Evolutionary conservation across 2,888 invertebrate species (phyloP).

Genomic region (Anthophora plumipes): DNA sequence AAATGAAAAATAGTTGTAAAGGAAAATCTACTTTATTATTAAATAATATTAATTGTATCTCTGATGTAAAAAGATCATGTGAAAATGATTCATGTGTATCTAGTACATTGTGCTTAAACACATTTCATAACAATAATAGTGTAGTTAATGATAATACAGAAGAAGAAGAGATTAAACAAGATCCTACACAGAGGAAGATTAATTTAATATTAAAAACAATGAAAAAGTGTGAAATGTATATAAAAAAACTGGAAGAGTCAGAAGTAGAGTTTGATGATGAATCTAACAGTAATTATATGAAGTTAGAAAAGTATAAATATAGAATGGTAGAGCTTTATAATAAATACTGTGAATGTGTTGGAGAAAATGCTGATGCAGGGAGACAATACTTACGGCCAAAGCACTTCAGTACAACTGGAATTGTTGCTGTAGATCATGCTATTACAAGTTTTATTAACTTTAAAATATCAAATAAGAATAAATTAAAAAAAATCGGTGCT

Average conservation of each 20-base stretch:
- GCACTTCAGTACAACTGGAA: slow-evolving; percentile 72
- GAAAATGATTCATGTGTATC: not conserved
- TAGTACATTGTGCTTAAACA: not conserved
- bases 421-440: slow-evolving; percentile 77
- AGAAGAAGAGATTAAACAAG: not conserved
- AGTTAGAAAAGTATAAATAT: slow-evolving; percentile 87
- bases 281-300: slow-evolving; percentile 89
- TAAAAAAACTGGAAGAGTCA: slow-evolving; percentile 88
- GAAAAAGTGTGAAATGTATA: slow-evolving; percentile 88
- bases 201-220: slow-evolving; percentile 86
- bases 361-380: slow-evolving; percentile 73
- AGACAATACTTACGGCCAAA: slow-evolving; percentile 76
- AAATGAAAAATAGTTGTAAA: slow-evolving; percentile 69
- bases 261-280: slow-evolving; percentile 92
- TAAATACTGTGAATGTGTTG: slow-evolving; percentile 72
- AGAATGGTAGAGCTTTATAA: slow-evolving; percentile 75
- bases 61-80: not conserved
- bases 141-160: not conserved
- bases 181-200: slow-evolving; percentile 35
- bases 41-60: not conserved
- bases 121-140: not conserved
- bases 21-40: not conserved
- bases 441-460: slow-evolving; percentile 80
- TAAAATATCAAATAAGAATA: slow-evolving; percentile 71
- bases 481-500: slow-evolving; percentile 58